These are phyloP conservation scores for Chaenodraco wilsoni DNA, from an alignment of 2,797 vertebrate genomes.

Conservation along the genomic window DNA sequence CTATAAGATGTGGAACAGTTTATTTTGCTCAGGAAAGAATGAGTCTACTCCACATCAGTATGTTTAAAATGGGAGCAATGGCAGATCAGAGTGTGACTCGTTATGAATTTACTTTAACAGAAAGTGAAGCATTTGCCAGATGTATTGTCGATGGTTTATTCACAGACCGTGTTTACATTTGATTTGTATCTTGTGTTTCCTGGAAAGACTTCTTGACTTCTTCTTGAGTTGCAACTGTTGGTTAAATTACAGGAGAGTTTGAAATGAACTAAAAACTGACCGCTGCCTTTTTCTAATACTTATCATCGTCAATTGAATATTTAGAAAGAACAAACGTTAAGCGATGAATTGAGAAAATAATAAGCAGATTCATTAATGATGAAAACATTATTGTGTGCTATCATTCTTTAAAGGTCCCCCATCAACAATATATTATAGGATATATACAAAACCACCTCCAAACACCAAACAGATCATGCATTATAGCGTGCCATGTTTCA, in stretches of 20 bases:
- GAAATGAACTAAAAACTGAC: not conserved
- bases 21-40: not conserved
- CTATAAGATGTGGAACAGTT: not conserved
- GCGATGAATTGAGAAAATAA: not conserved
- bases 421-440: too few relatives aligned
- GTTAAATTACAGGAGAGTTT: not conserved
- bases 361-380: not conserved
- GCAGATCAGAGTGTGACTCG: conserved; percentile 7
- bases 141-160: not conserved
- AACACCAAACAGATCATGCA: too few relatives aligned
- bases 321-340: not conserved
- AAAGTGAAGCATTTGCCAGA: conserved; percentile 12
- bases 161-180: not conserved
- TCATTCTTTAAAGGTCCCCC: too few relatives aligned
- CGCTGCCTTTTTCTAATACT: not conserved
- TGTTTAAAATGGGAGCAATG: conserved; percentile 16
- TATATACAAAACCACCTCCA: too few relatives aligned
- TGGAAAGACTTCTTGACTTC: too few relatives aligned
- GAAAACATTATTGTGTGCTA: not conserved
- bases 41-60: conserved; percentile 8
- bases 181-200: conserved; percentile 4
- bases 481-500: too few relatives aligned
- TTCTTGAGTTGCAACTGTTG: not conserved
- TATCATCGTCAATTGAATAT: not conserved
- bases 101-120: conserved; percentile 28